Conservation (phyloP, 1,140 invertebrate genomes). For the Drosophila ambigua region DNA sequence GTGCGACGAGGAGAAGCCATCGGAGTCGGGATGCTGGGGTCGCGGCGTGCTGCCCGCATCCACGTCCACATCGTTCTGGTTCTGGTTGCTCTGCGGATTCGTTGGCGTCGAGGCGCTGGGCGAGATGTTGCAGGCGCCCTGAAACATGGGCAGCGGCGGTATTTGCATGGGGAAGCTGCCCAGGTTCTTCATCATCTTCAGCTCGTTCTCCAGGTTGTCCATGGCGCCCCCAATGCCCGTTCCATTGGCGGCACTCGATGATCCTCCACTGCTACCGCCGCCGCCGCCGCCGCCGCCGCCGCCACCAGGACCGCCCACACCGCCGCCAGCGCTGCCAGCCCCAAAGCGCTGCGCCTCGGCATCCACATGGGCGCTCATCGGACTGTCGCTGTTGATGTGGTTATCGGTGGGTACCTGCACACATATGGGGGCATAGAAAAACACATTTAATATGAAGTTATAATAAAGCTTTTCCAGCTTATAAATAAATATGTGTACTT, state of each 20-base stretch:
- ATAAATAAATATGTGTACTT: too few species aligned
- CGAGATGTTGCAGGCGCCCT: conserved; percentile 78
- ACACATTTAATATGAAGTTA: too few species aligned
- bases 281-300: conserved; percentile 47
- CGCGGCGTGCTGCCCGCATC: conserved; percentile 79
- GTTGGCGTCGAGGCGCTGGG: conserved; percentile 76
- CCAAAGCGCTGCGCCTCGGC: conserved; percentile 72
- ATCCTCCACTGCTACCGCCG: conserved; percentile 15
- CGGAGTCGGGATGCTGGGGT: conserved; percentile 74
- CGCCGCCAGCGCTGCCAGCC: conserved; percentile 28
- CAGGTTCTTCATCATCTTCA: conserved; percentile 83
- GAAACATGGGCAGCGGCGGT: conserved; percentile 81
- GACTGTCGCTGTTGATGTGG: conserved; percentile 80
- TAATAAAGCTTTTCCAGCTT: too few species aligned
- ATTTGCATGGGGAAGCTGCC: conserved; percentile 83
- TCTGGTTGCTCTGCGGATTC: conserved; percentile 80
- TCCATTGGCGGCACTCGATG: conserved; percentile 38
- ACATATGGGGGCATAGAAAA: background rate
- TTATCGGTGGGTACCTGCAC: conserved; percentile 75
- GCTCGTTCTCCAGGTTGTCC: conserved; percentile 80
- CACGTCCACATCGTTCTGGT: conserved; percentile 83
- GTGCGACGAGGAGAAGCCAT: conserved; percentile 77
- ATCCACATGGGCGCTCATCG: conserved; percentile 79
- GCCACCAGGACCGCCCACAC: conserved; percentile 39
- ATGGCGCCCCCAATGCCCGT: conserved; percentile 56